Evolutionary conservation across 2,888 invertebrate species (phyloP), one percentile per base, ranked within the genome.

Genomic region (Fragum sueziense): DNA sequence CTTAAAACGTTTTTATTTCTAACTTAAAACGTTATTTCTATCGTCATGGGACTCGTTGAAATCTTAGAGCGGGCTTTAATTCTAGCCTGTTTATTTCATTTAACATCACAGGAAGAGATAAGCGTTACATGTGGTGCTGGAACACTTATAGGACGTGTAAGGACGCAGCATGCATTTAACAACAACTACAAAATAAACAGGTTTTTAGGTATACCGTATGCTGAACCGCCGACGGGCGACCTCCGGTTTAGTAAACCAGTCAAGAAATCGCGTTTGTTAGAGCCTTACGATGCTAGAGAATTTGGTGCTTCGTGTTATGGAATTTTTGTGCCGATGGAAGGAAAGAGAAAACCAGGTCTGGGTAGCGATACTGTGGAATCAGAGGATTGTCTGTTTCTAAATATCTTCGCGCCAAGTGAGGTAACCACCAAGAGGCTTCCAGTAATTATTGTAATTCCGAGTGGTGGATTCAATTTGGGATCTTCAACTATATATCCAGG

Each of bases 351-450:
- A 27, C 54, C 51, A 14, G 69, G 17, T 20, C 54, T 25, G 17
- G 68, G n/a, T n/a, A 25, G 20, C 22, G 54, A 33, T 11, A n/a
- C 47, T 1, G 41, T 22, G n/a, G 22, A 25, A 7, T 59, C 79
- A 0, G 98, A 99, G 94, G 98, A 99, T 94, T 99, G 98, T 92
- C 95, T 99, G 7, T 98, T 98, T 93, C 94, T 99, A 91, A 98
- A 98, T 93, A 95, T 99, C 85, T 98, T 97, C 97, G 97, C 97
- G 52, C 98, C 98, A 20, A 33, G 9, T 11, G 37, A 1, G 20
- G 61, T 29, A n/a, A 20, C 52, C 1, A 54, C 68, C 17, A 62
- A 65, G 20, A 76, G 62, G 96, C 57, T 83, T 88, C 97, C 97
- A 70, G 96, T 97, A 89, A 94, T 98, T 85, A 96, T 98, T 65